Percentiles rank a stretch among this genome's conserved stretches.
phyloP scores from a whole-genome alignment of 1,140 invertebrate species.

The Campoletis sonorensis region DNA sequence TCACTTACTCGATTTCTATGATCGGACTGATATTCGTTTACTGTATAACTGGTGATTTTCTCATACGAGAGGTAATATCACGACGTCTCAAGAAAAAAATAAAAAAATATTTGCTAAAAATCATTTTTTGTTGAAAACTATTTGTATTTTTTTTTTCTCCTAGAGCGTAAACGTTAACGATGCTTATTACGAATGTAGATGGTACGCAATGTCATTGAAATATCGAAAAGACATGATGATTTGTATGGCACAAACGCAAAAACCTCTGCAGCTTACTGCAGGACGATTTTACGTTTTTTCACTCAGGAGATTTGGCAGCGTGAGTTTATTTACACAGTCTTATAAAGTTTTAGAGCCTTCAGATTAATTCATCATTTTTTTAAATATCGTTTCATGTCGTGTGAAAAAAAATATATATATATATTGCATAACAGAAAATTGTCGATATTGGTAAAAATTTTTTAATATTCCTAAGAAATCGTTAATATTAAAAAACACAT shows the following conservation, averaged over 20 bases:
- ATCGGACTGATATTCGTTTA: conserved; percentile 40
- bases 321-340: conserved; percentile 37
- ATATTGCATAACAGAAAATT: too few species aligned
- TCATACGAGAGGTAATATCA: conserved; percentile 39
- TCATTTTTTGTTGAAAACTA: too few species aligned
- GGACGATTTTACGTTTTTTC: conserved; percentile 61
- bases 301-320: conserved; percentile 55
- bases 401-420: too few species aligned
- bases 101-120: background rate
- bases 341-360: too few species aligned
- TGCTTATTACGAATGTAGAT: conserved; percentile 56
- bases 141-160: background rate
- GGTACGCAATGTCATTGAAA: conserved; percentile 53
- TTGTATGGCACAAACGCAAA: conserved; percentile 54
- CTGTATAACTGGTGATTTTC: conserved; percentile 42
- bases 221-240: conserved; percentile 54
- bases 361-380: too few species aligned
- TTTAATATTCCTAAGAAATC: too few species aligned
- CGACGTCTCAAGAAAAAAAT: background rate
- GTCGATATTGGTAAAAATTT: too few species aligned
- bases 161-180: conserved; percentile 52
- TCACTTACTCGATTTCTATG: background rate
- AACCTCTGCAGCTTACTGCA: conserved; percentile 54
- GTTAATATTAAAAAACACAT: background rate
- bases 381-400: too few species aligned